A percentile compares a stretch with the other conserved stretches of the same genome.
Evolutionary conservation across 2,888 invertebrate genomes (phyloP).

Genomic region (Arctia plantaginis): DNA sequence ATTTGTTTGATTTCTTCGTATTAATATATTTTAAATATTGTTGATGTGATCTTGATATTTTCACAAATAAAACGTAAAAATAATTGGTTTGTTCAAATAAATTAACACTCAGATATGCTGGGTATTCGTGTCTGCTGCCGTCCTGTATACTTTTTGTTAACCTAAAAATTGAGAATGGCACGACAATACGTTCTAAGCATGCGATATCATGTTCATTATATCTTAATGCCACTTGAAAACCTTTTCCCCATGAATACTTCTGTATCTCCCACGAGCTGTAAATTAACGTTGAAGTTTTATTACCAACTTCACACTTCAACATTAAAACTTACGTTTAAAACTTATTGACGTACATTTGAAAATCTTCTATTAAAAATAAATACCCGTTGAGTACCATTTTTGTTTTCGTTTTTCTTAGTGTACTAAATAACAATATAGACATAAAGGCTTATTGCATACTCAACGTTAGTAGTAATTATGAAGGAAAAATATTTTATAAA

Average conservation of each 20-base stretch:
- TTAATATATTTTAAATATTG: conserved; percentile 3
- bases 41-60: no score
- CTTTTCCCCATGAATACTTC: conserved; percentile 20
- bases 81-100: background rate
- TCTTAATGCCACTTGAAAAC: conserved; percentile 21
- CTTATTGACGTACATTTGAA: conserved; percentile 11
- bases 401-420: background rate
- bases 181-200: conserved; percentile 30
- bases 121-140: conserved; percentile 30
- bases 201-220: conserved; percentile 26
- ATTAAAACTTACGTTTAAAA: conserved; percentile 18
- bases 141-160: conserved; percentile 38
- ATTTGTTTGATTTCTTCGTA: background rate
- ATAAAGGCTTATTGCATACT: background rate
- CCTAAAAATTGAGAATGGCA: conserved; percentile 48
- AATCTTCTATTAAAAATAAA: conserved; percentile 4
- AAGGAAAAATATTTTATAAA: background rate
- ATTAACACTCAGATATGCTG: conserved; percentile 3
- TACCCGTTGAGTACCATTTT: conserved; percentile 4
- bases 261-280: conserved; percentile 22
- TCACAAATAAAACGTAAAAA: background rate
- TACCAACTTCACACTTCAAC: conserved; percentile 22
- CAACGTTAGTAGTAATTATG: background rate
- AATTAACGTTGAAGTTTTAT: conserved; percentile 26
- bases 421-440: background rate